phyloP scores from a whole-genome alignment of 2,113 vertebrate species.

The Panthera uncia region DNA sequence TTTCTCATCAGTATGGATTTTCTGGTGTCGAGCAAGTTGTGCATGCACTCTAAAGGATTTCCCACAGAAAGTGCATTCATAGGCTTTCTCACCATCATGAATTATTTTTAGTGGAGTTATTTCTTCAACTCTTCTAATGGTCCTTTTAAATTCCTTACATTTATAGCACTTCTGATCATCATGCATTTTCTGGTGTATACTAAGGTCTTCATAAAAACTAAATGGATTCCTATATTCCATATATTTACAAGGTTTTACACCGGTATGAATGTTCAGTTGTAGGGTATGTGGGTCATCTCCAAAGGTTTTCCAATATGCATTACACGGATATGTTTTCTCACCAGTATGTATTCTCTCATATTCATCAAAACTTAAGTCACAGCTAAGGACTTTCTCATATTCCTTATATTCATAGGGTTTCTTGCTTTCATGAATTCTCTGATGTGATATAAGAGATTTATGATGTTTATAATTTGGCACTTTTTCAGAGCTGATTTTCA shows the following conservation, averaged over 20 bases:
- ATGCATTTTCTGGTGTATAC: background rate
- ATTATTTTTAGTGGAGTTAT: conserved; percentile 14
- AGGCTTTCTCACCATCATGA: background rate
- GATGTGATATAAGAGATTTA: background rate
- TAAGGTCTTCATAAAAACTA: conserved; percentile 40
- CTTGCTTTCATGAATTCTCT: background rate
- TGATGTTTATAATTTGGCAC: background rate
- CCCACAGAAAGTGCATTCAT: conserved; percentile 30
- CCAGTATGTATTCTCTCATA: background rate
- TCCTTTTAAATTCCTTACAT: conserved; percentile 35
- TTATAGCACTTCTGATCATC: background rate
- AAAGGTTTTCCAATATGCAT: conserved; percentile 14
- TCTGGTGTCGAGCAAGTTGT: conserved; percentile 55
- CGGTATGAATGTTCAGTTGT: conserved; percentile 39
- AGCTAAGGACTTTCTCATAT: background rate
- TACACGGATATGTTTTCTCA: conserved; percentile 21
- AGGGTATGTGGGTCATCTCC: background rate
- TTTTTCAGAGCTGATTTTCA: conserved; percentile 17
- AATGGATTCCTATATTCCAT: background rate
- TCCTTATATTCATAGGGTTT: background rate
- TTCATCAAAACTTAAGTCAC: background rate
- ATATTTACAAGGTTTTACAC: background rate
- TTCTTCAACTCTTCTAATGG: background rate
- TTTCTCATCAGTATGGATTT: conserved; percentile 58
- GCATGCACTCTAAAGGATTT: conserved; percentile 41